These are phyloP conservation scores for Panurus biarmicus DNA, from an alignment of 2,113 vertebrate genomes.

Conservation along the genomic window DNA sequence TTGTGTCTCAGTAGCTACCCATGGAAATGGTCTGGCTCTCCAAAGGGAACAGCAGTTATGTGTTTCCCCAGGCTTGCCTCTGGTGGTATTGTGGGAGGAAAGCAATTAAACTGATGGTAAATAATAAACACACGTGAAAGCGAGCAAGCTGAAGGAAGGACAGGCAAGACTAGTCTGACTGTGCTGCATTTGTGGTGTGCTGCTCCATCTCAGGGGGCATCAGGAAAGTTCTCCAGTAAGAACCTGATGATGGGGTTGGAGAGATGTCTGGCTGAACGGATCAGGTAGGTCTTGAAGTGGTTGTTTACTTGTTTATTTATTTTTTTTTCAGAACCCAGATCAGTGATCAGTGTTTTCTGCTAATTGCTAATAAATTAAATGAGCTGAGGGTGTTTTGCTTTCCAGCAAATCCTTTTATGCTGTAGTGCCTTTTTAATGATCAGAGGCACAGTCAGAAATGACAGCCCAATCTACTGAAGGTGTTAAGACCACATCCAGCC, in stretches of 20 bases:
- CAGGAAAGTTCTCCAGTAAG: neutral
- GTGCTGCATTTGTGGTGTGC: fast-evolving
- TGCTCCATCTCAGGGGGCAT: neutral
- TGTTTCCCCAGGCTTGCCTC: neutral
- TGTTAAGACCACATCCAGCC: neutral
- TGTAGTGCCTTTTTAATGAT: neutral
- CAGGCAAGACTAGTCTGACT: neutral
- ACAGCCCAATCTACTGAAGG: neutral
- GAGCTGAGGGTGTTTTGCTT: neutral
- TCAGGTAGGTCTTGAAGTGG: neutral
- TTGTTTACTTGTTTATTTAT: neutral
- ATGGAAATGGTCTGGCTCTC: neutral
- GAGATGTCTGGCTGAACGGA: neutral
- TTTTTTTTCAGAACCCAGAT: neutral
- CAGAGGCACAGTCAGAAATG: neutral
- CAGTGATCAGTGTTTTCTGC: neutral
- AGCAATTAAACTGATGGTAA: neutral
- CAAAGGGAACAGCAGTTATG: neutral
- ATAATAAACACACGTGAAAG: neutral
- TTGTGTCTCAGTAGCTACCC: neutral
- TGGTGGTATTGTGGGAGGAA: neutral
- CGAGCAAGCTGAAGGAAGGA: neutral
- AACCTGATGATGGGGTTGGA: neutral
- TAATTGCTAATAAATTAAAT: neutral
- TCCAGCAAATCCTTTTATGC: neutral